Evolutionary conservation across 2,797 vertebrate species (phyloP).

Genomic region (Acrossocheilus fasciatus): DNA sequence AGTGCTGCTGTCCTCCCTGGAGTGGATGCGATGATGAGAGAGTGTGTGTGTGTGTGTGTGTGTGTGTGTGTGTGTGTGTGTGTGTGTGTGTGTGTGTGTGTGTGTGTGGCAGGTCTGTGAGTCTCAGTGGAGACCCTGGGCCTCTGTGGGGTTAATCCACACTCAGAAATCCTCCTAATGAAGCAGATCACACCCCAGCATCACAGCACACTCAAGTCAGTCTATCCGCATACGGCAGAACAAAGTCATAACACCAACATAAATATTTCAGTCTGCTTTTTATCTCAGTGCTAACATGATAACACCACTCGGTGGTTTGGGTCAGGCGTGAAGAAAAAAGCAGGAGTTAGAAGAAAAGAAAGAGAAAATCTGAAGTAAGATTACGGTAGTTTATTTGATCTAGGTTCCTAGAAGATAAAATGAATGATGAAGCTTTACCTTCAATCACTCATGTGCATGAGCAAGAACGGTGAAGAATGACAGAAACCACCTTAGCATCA

Average conservation of each 20-base stretch:
- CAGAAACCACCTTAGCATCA: constrained; percentile 67
- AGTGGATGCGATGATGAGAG: constrained; percentile 19
- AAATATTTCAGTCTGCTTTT: constrained; percentile 95
- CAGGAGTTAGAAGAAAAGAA: constrained; percentile 63
- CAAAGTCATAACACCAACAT: constrained; percentile 89
- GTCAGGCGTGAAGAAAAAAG: constrained; percentile 68
- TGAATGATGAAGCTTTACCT: constrained; percentile 18
- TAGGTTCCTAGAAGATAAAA: constrained; percentile 12
- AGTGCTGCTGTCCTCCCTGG: constrained; percentile 5
- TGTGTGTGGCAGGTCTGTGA: constrained; percentile 32
- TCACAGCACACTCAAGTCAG: constrained; percentile 84
- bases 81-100: background rate
- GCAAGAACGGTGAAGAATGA: constrained; percentile 42
- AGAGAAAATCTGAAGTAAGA: constrained; percentile 42
- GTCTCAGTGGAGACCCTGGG: constrained; percentile 85
- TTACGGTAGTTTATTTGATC: constrained; percentile 29
- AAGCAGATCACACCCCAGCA: constrained; percentile 88
- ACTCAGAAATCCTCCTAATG: constrained; percentile 88
- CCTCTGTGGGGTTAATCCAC: constrained; percentile 86
- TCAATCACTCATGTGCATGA: constrained; percentile 2
- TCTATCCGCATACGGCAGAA: constrained; percentile 85
- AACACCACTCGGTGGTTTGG: constrained; percentile 53
- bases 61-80: constrained; percentile 6
- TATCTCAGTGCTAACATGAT: constrained; percentile 45
- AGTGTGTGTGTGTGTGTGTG: background rate